phyloP scores from a whole-genome alignment of 2,888 invertebrate genomes.

The Tipula lateralis region DNA sequence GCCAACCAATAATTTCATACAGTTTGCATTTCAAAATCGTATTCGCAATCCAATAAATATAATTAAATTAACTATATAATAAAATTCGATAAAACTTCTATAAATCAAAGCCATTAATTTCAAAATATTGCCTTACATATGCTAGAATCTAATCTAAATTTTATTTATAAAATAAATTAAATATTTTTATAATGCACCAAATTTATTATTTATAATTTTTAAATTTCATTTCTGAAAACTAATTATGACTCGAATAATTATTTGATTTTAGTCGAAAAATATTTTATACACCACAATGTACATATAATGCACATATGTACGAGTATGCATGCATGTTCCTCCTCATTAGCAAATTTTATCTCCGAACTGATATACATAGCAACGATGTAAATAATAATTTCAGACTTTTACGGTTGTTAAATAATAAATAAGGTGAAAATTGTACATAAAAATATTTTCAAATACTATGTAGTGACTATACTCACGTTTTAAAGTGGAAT shows the following conservation, averaged over 20 bases:
- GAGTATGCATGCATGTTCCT: no score
- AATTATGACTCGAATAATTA: background rate
- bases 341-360: background rate
- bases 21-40: no score
- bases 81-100: no score
- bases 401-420: background rate
- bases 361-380: background rate
- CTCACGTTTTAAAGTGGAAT: background rate
- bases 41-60: no score
- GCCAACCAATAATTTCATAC: no score
- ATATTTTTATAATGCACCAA: background rate
- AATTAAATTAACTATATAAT: no score
- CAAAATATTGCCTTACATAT: no score
- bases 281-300: background rate
- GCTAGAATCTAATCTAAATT: background rate
- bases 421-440: background rate
- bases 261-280: background rate
- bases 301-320: background rate
- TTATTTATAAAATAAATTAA: background rate
- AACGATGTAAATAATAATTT: background rate
- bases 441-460: background rate
- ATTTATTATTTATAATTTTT: background rate
- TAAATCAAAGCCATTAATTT: no score
- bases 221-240: background rate
- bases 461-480: background rate